phyloP scores from a whole-genome alignment of 2,113 vertebrate species.

The Scatophagus argus region DNA sequence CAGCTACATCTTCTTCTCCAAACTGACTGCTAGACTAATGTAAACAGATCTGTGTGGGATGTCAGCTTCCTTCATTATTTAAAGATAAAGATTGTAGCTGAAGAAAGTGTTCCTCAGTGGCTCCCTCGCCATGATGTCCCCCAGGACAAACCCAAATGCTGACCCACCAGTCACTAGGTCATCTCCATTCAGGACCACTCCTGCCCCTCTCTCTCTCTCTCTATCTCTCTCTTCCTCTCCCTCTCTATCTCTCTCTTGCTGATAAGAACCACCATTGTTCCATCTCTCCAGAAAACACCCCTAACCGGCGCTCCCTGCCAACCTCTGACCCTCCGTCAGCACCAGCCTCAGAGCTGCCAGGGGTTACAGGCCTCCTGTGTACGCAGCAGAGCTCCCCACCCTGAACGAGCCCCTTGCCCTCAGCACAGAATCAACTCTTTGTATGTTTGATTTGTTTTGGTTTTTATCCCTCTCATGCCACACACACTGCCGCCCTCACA shows the following conservation, averaged over 20 bases:
- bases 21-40: conserved; percentile 36
- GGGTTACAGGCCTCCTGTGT: conserved; percentile 69
- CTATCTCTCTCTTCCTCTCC: conserved; percentile 21
- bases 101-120: conserved; percentile 61
- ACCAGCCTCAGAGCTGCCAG: conserved; percentile 32
- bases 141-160: conserved; percentile 15
- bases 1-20: conserved; percentile 41
- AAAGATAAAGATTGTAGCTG: conserved; percentile 61
- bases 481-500: conserved; percentile 52
- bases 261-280: conserved; percentile 74
- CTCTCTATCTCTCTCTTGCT: conserved; percentile 22
- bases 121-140: conserved; percentile 40
- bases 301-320: conserved; percentile 37
- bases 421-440: conserved; percentile 79
- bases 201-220: conserved; percentile 18
- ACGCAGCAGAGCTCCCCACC: conserved; percentile 36
- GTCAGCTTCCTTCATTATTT: conserved; percentile 49
- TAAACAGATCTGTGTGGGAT: conserved; percentile 59
- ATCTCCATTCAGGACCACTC: background rate
- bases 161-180: conserved; percentile 23
- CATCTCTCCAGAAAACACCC: conserved; percentile 31
- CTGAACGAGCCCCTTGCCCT: conserved; percentile 60
- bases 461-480: conserved; percentile 60
- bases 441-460: conserved; percentile 79
- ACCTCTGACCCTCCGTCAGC: conserved; percentile 66